These are phyloP conservation scores for Epinephelus cyanopodus DNA, from an alignment of 2,113 vertebrate genomes.

Conservation along the genomic window DNA sequence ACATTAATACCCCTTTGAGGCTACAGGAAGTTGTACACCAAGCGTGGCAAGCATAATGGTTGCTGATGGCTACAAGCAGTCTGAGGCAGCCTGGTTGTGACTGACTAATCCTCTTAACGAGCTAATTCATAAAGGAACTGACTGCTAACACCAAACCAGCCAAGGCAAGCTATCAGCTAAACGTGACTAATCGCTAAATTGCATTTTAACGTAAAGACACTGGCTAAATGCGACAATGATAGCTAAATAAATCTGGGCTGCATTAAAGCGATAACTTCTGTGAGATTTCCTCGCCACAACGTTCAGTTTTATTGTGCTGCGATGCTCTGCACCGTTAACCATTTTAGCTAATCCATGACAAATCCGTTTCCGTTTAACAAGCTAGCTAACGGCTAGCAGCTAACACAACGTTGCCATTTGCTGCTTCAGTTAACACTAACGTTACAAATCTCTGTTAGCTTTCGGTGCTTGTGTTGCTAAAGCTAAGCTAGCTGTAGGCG, in stretches of 20 bases:
- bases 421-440: slow-evolving; percentile 16
- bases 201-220: background rate
- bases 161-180: slow-evolving; percentile 20
- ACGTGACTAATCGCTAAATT: slow-evolving; percentile 17
- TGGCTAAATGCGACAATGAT: background rate
- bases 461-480: background rate
- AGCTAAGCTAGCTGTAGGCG: fast-evolving
- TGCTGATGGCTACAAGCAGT: background rate
- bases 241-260: fast-evolving
- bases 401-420: slow-evolving; percentile 53
- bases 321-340: slow-evolving; percentile 44
- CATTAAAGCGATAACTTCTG: background rate
- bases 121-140: slow-evolving; percentile 53
- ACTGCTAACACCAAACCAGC: slow-evolving; percentile 26
- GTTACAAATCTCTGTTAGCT: background rate
- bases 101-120: slow-evolving; percentile 40
- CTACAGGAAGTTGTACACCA: background rate
- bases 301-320: background rate
- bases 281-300: background rate
- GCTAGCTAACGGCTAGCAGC: slow-evolving; percentile 72
- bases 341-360: slow-evolving; percentile 66
- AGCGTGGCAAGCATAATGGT: background rate
- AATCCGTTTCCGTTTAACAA: slow-evolving; percentile 69
- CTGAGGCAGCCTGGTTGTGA: background rate
- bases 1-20: slow-evolving; percentile 22